Evolutionary conservation across 2,888 invertebrate genomes (phyloP), one percentile per base, ranked within the genome.

Genomic region (Ommatoiulus sabulosus): DNA sequence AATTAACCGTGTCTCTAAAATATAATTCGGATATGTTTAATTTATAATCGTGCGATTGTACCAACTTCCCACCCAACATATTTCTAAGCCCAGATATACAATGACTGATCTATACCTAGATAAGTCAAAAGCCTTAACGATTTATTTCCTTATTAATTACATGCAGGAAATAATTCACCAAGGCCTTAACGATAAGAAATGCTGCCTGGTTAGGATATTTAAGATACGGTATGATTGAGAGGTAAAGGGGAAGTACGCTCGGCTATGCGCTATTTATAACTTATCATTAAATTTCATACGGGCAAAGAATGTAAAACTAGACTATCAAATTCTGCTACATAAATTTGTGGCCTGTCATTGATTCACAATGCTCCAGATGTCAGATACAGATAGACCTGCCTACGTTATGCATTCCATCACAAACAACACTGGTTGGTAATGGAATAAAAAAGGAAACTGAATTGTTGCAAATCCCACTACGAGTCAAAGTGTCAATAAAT

Each of bases 111-210:
- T 63, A 63, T 20, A 52, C 52, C 5, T 4, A 63, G 63, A 63
- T 63, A 63, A 63, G 8, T 63, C 20, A 63, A 52, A 63, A 6
- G 57, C 20, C 20, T 63, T 63, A 63, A 63, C 6, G n/a, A 63
- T 63, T 63, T 63, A 63, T 63, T 63, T 63, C 63, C 63, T 63
- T 20, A 63, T 63, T 63, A 63, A 63, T 63, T 63, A 63, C 20
- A 63, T 20, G 5, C 20, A 63, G 63, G 17, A 63, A 63, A 63
- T 48, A 63, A 63, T 1, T 20, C 63, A 63, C 8, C 63, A 63
- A 63, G 63, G 63, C 63, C 63, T 63, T 63, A 63, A 5, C 20
- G 63, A 63, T 63, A 20, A 63, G 63, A 63, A 12, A 63, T 6
- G 20, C 20, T 63, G 63, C n/a, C 63, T 20, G n/a, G 20, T 63